phyloP scores from a whole-genome alignment of 2,113 vertebrate genomes.

The Bubalus kerabau region DNA sequence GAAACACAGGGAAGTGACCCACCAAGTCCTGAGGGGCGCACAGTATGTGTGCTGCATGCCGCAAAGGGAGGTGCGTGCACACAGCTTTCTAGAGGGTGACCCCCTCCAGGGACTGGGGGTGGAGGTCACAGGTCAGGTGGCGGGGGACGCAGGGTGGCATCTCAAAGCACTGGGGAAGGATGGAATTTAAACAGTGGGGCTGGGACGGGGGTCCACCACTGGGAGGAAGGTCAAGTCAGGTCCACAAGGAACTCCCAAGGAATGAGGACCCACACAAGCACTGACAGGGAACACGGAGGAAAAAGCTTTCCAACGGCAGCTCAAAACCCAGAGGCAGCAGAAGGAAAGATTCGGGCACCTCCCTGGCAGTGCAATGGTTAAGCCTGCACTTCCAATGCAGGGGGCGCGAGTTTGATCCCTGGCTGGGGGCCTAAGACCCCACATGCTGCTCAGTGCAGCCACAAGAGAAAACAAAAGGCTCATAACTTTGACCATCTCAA shows the following conservation, averaged over 20 bases:
- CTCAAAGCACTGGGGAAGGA: neutral
- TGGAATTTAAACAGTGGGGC: neutral
- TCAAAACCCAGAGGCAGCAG: neutral
- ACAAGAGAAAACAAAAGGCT: neutral
- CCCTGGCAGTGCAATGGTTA: neutral
- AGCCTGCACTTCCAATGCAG: neutral
- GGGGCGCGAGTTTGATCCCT: neutral
- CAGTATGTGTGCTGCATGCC: fast-evolving
- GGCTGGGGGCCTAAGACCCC: neutral
- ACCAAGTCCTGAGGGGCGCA: neutral
- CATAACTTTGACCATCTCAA: neutral
- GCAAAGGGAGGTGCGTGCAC: fast-evolving
- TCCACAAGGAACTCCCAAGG: neutral
- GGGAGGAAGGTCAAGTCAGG: neutral
- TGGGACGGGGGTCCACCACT: fast-evolving
- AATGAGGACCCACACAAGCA: neutral
- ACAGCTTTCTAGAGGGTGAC: neutral
- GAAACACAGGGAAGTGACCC: neutral
- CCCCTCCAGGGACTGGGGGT: neutral
- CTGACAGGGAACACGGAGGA: neutral
- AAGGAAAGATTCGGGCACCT: neutral
- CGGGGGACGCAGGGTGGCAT: neutral
- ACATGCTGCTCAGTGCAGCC: neutral
- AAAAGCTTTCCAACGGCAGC: neutral
- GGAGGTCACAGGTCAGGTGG: neutral